Evolutionary conservation across 37 sponge, comb jelly and placozoan species (phyloP).

Genomic region (Cladorhizidae sp.): DNA sequence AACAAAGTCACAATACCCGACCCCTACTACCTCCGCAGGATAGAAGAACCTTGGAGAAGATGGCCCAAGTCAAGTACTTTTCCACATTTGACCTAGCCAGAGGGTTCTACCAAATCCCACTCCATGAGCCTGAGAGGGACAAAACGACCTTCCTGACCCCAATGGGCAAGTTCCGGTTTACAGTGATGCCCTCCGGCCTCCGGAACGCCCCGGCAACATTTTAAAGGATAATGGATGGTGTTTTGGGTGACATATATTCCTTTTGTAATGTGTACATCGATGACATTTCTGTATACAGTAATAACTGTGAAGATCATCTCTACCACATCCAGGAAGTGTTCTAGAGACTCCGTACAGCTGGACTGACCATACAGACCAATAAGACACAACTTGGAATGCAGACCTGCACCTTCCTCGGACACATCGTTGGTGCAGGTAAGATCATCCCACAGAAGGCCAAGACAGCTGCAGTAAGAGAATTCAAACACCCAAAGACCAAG

Average conservation of each 20-base stretch:
- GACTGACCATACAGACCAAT: no score
- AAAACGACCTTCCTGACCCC: conserved; percentile 51
- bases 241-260: not conserved
- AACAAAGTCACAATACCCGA: conserved; percentile 8
- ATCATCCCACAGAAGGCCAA: no score
- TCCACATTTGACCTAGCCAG: conserved; percentile 1
- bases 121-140: not conserved
- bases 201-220: conserved; percentile 57
- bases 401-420: no score
- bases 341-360: not conserved
- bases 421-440: no score
- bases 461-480: no score
- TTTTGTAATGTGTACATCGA: conserved; percentile 45
- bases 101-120: conserved; percentile 8
- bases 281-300: conserved; percentile 32
- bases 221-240: conserved; percentile 50
- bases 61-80: not conserved
- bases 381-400: no score
- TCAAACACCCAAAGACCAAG: no score
- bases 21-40: conserved; percentile 2
- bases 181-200: conserved; percentile 75
- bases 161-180: conserved; percentile 47
- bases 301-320: conserved; percentile 38
- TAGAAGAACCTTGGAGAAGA: not conserved
- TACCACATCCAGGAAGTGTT: conserved; percentile 21